Percentiles rank a stretch among this genome's conserved stretches.
These are phyloP conservation scores for Sminthurides aquaticus DNA, from an alignment of 2,888 invertebrate species.

Conservation along the genomic window DNA sequence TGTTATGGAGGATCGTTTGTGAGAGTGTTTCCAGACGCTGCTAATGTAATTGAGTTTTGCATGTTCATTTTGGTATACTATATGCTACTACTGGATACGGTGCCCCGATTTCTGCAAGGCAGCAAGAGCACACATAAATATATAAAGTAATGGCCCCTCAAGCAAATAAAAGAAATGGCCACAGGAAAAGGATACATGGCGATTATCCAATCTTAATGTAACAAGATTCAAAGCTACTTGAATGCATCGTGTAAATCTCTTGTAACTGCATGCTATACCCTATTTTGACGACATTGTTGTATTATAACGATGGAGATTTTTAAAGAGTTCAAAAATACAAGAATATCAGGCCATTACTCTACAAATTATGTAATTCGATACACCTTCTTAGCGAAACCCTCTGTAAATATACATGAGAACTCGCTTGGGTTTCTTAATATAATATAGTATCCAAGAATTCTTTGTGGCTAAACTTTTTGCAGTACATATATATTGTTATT, in stretches of 20 bases:
- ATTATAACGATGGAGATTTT: not conserved
- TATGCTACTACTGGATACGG: no score
- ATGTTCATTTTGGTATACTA: not conserved
- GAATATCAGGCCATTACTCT: not conserved
- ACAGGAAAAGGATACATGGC: no score
- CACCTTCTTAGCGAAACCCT: not conserved
- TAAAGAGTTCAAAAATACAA: not conserved
- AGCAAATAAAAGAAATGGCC: no score
- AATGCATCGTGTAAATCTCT: no score
- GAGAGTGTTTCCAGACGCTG: no score
- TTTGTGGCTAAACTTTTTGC: not conserved
- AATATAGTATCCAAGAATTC: not conserved
- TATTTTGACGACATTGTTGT: not conserved
- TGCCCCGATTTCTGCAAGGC: no score
- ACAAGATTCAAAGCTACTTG: no score
- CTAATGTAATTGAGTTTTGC: no score
- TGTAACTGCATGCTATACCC: not conserved
- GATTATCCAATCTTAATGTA: no score
- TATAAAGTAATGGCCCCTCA: no score
- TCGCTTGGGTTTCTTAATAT: not conserved
- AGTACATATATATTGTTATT: not conserved
- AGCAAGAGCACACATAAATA: no score
- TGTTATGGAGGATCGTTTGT: not conserved
- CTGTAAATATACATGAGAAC: not conserved
- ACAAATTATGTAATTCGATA: no score